A percentile compares a stretch with the other conserved stretches of the same genome.
Evolutionary conservation across 2,888 invertebrate species (phyloP).

Genomic region (Teinopalpus imperialis): DNA sequence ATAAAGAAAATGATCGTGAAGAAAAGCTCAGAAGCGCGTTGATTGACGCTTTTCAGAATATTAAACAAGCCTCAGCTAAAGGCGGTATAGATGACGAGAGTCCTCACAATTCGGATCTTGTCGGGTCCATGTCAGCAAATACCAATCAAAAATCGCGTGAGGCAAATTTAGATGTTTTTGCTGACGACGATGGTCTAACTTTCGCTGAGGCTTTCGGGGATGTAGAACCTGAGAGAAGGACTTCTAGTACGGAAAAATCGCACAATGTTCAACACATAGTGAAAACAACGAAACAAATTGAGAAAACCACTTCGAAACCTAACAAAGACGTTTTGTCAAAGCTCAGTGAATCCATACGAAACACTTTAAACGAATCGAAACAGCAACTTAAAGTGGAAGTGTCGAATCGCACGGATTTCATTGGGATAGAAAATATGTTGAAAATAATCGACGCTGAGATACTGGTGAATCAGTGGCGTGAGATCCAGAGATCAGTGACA

Average conservation of each 20-base stretch:
- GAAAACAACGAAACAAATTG: constrained; percentile 54
- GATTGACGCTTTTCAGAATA: constrained; percentile 74
- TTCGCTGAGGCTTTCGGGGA: constrained; percentile 62
- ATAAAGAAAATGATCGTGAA: constrained; percentile 60
- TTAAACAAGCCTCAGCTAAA: constrained; percentile 67
- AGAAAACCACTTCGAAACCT: constrained; percentile 54
- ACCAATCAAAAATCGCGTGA: constrained; percentile 48
- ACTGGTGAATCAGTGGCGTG: constrained; percentile 79
- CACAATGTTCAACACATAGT: constrained; percentile 75
- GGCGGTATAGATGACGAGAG: constrained; percentile 62
- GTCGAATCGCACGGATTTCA: constrained; percentile 33
- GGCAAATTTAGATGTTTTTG: constrained; percentile 61
- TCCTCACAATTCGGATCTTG: constrained; percentile 55
- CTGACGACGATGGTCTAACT: constrained; percentile 67
- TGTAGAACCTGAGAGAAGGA: constrained; percentile 44
- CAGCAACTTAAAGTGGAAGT: constrained; percentile 40
- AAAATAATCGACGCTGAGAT: constrained; percentile 81
- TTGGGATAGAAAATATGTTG: constrained; percentile 77
- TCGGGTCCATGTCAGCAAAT: constrained; percentile 54
- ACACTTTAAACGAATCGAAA: constrained; percentile 65
- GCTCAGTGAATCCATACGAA: constrained; percentile 57
- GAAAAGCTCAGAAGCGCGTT: constrained; percentile 68
- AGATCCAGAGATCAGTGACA: constrained; percentile 67
- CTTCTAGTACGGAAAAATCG: constrained; percentile 62
- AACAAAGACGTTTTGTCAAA: constrained; percentile 55